Evolutionary conservation across 2,888 invertebrate genomes (phyloP).

Genomic region (Philhelius pedissequus): DNA sequence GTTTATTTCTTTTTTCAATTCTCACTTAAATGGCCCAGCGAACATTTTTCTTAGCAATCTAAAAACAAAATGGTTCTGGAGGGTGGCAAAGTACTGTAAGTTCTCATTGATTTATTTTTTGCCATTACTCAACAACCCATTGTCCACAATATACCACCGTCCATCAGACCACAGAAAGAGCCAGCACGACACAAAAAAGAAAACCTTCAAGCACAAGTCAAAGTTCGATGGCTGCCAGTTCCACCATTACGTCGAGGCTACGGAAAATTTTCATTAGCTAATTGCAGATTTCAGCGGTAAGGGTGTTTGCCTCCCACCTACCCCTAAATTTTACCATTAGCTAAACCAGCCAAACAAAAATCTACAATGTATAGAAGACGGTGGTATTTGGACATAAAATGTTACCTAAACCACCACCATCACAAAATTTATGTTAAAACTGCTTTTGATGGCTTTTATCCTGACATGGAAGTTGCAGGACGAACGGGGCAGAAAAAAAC

Average conservation of each 20-base stretch:
- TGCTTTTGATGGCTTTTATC: conserved; percentile 4
- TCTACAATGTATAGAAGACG: not conserved
- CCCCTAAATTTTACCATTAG: conserved; percentile 6
- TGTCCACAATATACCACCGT: not conserved
- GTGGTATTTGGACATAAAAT: conserved; percentile 18
- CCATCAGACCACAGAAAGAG: not conserved
- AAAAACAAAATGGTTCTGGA: too few relatives aligned
- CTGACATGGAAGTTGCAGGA: not conserved
- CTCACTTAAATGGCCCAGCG: too few relatives aligned
- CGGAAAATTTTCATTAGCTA: conserved; percentile 63
- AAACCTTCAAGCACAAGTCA: conserved; percentile 49
- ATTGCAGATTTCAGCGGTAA: conserved; percentile 33
- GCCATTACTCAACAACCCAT: conserved; percentile 17
- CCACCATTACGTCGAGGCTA: conserved; percentile 3
- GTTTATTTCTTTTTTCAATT: too few relatives aligned
- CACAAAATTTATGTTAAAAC: conserved; percentile 30
- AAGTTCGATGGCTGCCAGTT: conserved; percentile 59
- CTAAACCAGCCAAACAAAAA: not conserved
- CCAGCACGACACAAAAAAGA: not conserved
- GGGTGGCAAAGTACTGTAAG: not conserved
- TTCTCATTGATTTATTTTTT: conserved; percentile 51
- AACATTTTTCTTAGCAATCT: too few relatives aligned
- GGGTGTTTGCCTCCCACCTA: conserved; percentile 5
- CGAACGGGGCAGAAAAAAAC: conserved; percentile 35
- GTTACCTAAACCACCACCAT: conserved; percentile 6